These are phyloP conservation scores for Himantopus leucocephalus DNA, from an alignment of 2,113 vertebrate species.

Conservation along the genomic window DNA sequence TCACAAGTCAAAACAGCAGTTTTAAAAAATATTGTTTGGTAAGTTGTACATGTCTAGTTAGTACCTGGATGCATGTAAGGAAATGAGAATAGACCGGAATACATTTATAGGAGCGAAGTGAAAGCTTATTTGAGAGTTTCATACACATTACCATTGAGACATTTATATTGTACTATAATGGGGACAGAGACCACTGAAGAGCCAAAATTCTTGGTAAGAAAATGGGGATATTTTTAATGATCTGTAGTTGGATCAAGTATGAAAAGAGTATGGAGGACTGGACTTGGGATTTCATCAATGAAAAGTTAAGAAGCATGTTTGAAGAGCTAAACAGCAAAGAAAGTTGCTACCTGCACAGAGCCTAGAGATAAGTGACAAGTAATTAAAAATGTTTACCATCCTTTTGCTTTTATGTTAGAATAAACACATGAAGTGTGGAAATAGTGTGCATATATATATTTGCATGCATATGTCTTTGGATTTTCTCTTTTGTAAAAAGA, in stretches of 20 bases:
- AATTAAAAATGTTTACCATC: background rate
- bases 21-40: background rate
- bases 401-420: background rate
- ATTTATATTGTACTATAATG: background rate
- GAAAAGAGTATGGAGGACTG: background rate
- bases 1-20: background rate
- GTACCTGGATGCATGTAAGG: background rate
- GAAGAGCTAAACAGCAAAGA: background rate
- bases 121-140: background rate
- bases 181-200: background rate
- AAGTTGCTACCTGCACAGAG: background rate
- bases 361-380: background rate
- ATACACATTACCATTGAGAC: background rate
- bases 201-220: background rate
- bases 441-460: background rate
- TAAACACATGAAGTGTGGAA: background rate
- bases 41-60: background rate
- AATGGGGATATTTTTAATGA: background rate
- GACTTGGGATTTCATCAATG: background rate
- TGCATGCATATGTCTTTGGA: background rate
- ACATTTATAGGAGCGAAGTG: background rate
- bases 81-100: background rate
- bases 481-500: background rate
- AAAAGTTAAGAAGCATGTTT: background rate
- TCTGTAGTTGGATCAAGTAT: background rate